Percentiles rank a stretch among this genome's conserved stretches.
phyloP scores from a whole-genome alignment of 1,140 invertebrate species.

The Acyrthosiphon pisum region DNA sequence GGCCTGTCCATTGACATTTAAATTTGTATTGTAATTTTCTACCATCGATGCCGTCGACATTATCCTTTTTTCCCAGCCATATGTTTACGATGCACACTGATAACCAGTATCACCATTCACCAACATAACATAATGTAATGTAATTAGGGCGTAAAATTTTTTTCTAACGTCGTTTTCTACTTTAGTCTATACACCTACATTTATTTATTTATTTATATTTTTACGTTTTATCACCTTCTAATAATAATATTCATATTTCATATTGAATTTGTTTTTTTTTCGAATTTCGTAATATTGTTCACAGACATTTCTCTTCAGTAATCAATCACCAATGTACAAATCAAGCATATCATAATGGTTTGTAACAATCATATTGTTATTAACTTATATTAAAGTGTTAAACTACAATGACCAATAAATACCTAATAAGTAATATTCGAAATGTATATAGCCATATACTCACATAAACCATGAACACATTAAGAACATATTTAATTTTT shows the following conservation, averaged over 20 bases:
- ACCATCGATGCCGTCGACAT: neutral
- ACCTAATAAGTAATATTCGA: neutral
- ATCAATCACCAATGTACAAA: neutral
- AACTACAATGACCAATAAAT: neutral
- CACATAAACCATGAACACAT: neutral
- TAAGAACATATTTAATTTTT: neutral
- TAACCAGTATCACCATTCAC: neutral
- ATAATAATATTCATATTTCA: neutral
- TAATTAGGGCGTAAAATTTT: slow-evolving; percentile 49
- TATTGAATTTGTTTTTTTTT: neutral
- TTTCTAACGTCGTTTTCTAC: neutral
- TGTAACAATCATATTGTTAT: neutral
- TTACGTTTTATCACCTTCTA: neutral
- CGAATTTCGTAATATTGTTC: neutral
- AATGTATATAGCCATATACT: neutral
- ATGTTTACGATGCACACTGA: neutral
- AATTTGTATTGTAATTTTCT: neutral
- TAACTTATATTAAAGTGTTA: neutral
- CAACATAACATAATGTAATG: slow-evolving; percentile 28
- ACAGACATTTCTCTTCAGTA: neutral
- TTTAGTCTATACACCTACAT: neutral
- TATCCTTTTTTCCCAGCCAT: neutral
- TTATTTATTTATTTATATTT: neutral
- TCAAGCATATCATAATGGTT: slow-evolving; percentile 12
- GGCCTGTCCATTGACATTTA: neutral